phyloP scores from a whole-genome alignment of 2,113 vertebrate genomes.

The Piprites chloris region DNA sequence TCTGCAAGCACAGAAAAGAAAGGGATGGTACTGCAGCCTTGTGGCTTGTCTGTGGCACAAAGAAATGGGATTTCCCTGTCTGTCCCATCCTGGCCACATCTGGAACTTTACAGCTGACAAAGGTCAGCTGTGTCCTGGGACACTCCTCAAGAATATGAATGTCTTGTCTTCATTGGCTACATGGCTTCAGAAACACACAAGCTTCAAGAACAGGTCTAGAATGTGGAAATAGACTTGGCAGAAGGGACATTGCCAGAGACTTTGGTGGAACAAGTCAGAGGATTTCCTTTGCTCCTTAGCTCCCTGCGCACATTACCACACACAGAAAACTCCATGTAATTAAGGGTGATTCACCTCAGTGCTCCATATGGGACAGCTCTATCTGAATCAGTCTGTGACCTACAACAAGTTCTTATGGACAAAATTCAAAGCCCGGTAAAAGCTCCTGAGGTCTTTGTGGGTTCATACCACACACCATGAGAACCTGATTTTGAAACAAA shows the following conservation, averaged over 20 bases:
- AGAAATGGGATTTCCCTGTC: not conserved
- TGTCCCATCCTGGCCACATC: not conserved
- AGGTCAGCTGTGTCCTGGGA: rapidly evolving
- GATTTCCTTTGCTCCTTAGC: not conserved
- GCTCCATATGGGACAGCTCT: not conserved
- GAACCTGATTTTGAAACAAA: not conserved
- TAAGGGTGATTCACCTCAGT: not conserved
- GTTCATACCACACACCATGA: not conserved
- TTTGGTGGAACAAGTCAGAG: not conserved
- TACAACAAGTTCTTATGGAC: not conserved
- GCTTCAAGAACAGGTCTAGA: not conserved
- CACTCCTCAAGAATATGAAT: not conserved
- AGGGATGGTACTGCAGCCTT: not conserved
- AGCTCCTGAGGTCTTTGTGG: not conserved
- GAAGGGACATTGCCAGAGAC: not conserved
- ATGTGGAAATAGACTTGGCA: not conserved
- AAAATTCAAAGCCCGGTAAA: not conserved
- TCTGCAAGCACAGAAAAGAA: not conserved
- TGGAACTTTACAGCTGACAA: not conserved
- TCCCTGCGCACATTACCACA: not conserved
- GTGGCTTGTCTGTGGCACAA: not conserved
- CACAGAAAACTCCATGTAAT: not conserved
- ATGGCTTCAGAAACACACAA: not conserved
- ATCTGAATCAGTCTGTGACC: not conserved
- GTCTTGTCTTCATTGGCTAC: not conserved